A percentile compares a stretch with the other conserved stretches of the same genome.
These are phyloP conservation scores for Notiomystis cincta DNA, from an alignment of 2,113 vertebrate species.

Conservation along the genomic window DNA sequence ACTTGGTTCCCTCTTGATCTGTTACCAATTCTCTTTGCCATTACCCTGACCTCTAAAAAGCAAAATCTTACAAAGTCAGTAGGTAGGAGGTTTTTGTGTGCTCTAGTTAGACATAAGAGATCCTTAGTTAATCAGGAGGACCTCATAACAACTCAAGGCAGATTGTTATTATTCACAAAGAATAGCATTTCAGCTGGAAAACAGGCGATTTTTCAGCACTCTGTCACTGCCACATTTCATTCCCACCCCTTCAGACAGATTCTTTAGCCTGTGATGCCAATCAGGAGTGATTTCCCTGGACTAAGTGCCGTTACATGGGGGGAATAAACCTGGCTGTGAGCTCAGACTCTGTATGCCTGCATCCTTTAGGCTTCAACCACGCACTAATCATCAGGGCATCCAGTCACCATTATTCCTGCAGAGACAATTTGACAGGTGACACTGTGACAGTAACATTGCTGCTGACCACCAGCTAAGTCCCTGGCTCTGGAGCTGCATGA, in stretches of 20 bases:
- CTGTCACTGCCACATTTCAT: neutral
- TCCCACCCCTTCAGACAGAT: neutral
- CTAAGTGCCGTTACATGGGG: neutral
- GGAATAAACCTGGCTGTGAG: neutral
- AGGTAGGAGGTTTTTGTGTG: accelerated
- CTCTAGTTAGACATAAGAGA: neutral
- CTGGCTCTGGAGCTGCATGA: neutral
- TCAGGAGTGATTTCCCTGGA: constrained; percentile 5
- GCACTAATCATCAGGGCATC: neutral
- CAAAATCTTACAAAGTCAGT: neutral
- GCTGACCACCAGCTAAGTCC: neutral
- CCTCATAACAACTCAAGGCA: neutral
- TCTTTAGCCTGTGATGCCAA: neutral
- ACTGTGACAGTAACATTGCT: neutral
- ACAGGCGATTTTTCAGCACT: neutral
- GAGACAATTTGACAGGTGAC: constrained; percentile 51
- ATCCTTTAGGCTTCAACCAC: neutral
- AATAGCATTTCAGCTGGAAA: neutral
- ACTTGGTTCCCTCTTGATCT: neutral
- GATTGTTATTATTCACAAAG: neutral
- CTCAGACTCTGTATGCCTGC: neutral
- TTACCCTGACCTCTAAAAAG: neutral
- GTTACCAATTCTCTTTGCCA: neutral
- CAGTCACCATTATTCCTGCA: neutral
- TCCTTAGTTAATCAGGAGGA: neutral